Base-by-base conservation (phyloP, 2,113 vertebrate species). In the Struthio camelus region DNA sequence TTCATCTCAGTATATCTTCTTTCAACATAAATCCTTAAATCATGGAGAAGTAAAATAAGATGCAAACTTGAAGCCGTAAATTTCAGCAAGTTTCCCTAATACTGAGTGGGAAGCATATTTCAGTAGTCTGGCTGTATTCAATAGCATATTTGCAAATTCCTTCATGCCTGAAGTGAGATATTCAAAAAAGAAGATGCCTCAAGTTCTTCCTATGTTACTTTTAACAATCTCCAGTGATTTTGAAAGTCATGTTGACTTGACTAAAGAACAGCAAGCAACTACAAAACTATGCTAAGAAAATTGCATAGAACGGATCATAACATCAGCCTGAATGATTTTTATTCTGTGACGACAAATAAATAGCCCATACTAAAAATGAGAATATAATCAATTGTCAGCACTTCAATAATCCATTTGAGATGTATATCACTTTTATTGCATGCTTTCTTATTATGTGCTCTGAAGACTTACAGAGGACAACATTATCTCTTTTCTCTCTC, bases 1-100 rank as follows among this genome's bases (percentile, higher is more conserved):
- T 84, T 87, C 70, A 70, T 82, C 87, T 95, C 82, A 95, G 71
- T 65, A 79, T 90, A 54, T n/a, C 77, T 96, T 80, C 59, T 85
- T 78, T 89, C 69, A 61, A 51, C 48, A 85, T 82, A 95, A 92
- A 93, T 70, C 76, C 89, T 97, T 83, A 82, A 76, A 96, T 83
- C 86, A 86, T 3, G 19, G 12, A 58, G n/a, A 97, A 88, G 36
- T 85, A 96, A 95, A 96, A 81, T 51, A 77, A 82, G 65, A 96
- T 51, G 14, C 40, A 85, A 83, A 91, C 80, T 61, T 84, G 27
- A 22, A 84, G 50, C 40, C 53, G 10, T 87, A 85, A 11, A 59
- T 85, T 90, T 88, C 65, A 59, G 15, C 28, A 32, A 32, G 30
- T 25, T 14, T 42, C 59, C 53, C 24, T 38, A 24, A 8, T 7